phyloP scores from a whole-genome alignment of 2,113 vertebrate genomes.

The Ciconia stormi region DNA sequence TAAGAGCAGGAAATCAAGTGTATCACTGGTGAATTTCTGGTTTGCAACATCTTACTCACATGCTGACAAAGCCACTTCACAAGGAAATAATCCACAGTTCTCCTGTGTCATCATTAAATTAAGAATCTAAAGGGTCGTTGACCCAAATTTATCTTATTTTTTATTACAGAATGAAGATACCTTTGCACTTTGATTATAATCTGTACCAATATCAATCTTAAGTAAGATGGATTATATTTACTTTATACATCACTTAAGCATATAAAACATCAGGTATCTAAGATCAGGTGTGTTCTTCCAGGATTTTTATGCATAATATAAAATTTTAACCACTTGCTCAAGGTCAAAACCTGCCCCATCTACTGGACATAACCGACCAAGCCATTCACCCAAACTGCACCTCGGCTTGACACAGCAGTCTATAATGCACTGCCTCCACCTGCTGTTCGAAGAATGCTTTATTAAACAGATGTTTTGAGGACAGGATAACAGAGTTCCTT shows the following conservation, averaged over 20 bases:
- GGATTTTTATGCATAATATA: background rate
- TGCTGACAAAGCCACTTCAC: background rate
- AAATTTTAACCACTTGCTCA: background rate
- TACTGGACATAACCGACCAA: background rate
- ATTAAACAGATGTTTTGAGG: fast-evolving
- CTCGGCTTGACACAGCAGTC: fast-evolving
- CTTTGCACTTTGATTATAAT: background rate
- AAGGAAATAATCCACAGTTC: background rate
- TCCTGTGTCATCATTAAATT: background rate
- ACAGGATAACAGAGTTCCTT: background rate
- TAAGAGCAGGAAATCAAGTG: background rate
- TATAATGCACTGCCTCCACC: background rate
- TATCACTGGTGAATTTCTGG: background rate
- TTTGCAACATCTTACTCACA: background rate
- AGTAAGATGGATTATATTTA: background rate
- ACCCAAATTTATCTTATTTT: background rate
- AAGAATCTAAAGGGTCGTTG: background rate
- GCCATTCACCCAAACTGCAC: fast-evolving
- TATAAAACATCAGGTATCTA: background rate
- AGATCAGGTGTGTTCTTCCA: background rate
- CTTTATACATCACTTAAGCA: background rate
- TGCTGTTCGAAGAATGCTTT: background rate
- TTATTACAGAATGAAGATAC: background rate
- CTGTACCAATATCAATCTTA: background rate
- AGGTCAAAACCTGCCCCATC: background rate